Base-by-base conservation (phyloP, 35 echinoderm and acorn worm genomes). In the Amphiura filiformis region DNA sequence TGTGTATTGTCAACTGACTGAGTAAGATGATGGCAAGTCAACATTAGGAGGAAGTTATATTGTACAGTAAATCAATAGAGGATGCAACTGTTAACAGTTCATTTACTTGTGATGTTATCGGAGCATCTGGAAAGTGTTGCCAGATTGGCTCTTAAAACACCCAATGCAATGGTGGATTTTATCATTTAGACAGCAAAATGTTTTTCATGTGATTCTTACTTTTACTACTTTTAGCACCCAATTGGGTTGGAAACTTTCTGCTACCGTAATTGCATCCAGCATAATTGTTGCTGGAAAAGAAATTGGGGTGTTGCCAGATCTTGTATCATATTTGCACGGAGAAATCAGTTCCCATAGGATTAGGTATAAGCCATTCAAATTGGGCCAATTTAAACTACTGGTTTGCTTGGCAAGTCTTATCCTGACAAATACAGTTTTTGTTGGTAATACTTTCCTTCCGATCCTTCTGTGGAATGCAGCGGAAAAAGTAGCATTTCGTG, bases 71-170 rank as follows among this genome's bases (percentile, higher is more conserved):
- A 70, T 70, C 61, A 70, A 70, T n/a, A 26, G 61, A 70, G 61
- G 61, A 70, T 70, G 61, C 61, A 70, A 70, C 61, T n/a, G 61
- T 70, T 70, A 70, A 70, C 61, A 70, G 61, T 70, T 70, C 61
- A 70, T 70, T 70, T 70, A 70, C 61, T 70, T 5, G 2, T 30
- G 61, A 70, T 70, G 61, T 70, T 70, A 70, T 70, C 61, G 26
- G 61, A 1, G 2, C 44, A 11, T 11, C 44, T 52, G 20, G n/a
- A 52, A 52, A 20, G 7, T 52, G 20, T 52, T 52, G 44, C 44
- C 44, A 52, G 20, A 11, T 52, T 20, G 20, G 44, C 7, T 52
- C 7, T 11, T 52, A 52, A 52, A 52, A 20, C 44, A 52, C 44
- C 44, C 44, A 52, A 52, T n/a, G n/a, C n/a, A n/a, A n/a, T n/a